These are phyloP conservation scores for Epizoanthus scotinus DNA, from an alignment of 92 coral and sea anemone species.

Conservation along the genomic window DNA sequence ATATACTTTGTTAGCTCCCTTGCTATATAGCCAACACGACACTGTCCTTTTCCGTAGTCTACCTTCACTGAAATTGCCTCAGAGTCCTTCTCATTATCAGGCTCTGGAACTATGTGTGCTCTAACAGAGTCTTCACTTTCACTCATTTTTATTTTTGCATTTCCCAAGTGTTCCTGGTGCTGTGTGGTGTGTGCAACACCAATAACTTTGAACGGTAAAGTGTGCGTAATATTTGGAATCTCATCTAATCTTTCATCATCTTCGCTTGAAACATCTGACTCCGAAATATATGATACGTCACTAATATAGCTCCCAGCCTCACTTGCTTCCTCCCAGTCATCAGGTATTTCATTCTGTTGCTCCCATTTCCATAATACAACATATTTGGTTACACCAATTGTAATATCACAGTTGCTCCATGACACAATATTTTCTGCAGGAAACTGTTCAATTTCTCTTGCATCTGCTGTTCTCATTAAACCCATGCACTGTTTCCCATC, in stretches of 20 bases:
- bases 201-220: slow-evolving; percentile 36
- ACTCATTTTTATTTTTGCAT: slow-evolving; percentile 3
- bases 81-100: slow-evolving; percentile 22
- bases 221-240: slow-evolving; percentile 37
- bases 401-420: slow-evolving; percentile 41
- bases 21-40: slow-evolving; percentile 38
- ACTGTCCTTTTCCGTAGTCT: slow-evolving; percentile 23
- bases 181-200: slow-evolving; percentile 20
- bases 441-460: neutral
- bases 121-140: slow-evolving; percentile 18
- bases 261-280: slow-evolving; percentile 36
- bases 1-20: slow-evolving; percentile 34
- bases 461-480: slow-evolving; percentile 26
- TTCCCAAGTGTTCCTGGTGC: slow-evolving; percentile 35
- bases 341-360: slow-evolving; percentile 3
- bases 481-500: slow-evolving; percentile 35
- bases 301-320: slow-evolving; percentile 20
- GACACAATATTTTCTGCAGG: slow-evolving; percentile 16
- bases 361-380: slow-evolving; percentile 51
- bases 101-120: slow-evolving; percentile 34
- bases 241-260: slow-evolving; percentile 12
- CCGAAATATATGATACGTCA: slow-evolving; percentile 18
- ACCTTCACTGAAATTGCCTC: slow-evolving; percentile 34
- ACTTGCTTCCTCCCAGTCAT: slow-evolving; percentile 25
- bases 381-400: slow-evolving; percentile 21